Percentiles rank a stretch among this genome's conserved stretches.
Conservation (phyloP, 2,113 vertebrate species). For the Nyctibius bracteatus region DNA sequence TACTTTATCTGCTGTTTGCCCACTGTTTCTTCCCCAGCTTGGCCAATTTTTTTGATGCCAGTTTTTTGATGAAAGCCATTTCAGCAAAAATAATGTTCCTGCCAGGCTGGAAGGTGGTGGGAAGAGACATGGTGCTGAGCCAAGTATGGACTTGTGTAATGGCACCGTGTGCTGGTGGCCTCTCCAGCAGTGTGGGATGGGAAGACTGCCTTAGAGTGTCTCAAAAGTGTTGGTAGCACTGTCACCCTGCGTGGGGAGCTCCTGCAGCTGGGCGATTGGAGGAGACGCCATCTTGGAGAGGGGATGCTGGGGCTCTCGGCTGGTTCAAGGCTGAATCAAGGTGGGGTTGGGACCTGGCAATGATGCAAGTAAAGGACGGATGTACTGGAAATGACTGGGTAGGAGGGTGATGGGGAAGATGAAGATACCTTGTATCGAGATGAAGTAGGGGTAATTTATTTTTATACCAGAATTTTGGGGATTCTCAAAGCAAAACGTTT, state of each 20-base stretch:
- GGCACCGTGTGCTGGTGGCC: not conserved
- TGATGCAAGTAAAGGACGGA: not conserved
- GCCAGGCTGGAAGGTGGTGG: not conserved
- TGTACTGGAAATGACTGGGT: not conserved
- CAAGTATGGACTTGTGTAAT: not conserved
- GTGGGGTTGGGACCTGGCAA: not conserved
- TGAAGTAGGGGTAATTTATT: not conserved
- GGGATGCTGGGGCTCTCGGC: not conserved
- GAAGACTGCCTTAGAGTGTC: not conserved
- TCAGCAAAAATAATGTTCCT: not conserved
- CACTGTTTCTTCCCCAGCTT: not conserved
- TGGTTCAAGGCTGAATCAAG: not conserved
- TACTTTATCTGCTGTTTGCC: not conserved
- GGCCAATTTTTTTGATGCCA: not conserved
- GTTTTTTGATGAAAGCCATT: not conserved
- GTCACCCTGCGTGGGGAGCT: rapidly evolving
- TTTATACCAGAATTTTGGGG: not conserved
- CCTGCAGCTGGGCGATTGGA: not conserved
- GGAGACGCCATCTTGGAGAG: not conserved
- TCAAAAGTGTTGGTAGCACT: not conserved
- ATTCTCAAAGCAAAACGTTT: not conserved
- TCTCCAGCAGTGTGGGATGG: rapidly evolving
- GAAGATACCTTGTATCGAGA: not conserved
- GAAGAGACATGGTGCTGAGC: not conserved
- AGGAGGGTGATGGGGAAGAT: not conserved